Evolutionary conservation across 2,113 vertebrate genomes (phyloP).

Genomic region (Centropus unirufus): DNA sequence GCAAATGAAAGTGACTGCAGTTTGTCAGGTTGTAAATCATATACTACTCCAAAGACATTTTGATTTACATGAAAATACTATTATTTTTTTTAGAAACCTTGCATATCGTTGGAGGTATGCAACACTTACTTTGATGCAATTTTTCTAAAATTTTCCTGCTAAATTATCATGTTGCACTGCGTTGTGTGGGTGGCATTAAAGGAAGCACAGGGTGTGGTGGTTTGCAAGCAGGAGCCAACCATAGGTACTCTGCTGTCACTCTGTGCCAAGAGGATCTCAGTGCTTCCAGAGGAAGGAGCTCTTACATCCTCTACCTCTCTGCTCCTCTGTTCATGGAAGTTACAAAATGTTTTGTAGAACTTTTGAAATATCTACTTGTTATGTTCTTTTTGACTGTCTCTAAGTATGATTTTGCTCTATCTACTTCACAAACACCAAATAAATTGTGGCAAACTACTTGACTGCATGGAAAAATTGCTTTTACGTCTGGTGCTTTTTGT

Average conservation of each 20-base stretch:
- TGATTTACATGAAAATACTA: neutral
- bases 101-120: neutral
- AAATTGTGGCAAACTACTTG: neutral
- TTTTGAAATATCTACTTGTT: neutral
- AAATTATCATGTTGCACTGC: neutral
- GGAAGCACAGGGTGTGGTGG: neutral
- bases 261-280: neutral
- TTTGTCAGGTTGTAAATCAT: neutral
- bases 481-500: neutral
- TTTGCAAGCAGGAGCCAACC: neutral
- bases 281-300: neutral
- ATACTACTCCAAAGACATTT: neutral
- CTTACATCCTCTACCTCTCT: neutral
- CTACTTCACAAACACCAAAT: neutral
- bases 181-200: no score
- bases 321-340: neutral
- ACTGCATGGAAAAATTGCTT: neutral
- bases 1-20: neutral
- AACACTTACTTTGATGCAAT: neutral
- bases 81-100: neutral
- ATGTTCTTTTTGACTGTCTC: neutral
- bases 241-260: neutral
- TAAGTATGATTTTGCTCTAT: neutral
- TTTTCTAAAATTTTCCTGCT: neutral
- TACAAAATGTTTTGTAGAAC: neutral